Percentiles rank a stretch among this genome's conserved stretches.
These are phyloP conservation scores for Agonopterix subpropinquella DNA, from an alignment of 2,888 invertebrate species.

Conservation along the genomic window DNA sequence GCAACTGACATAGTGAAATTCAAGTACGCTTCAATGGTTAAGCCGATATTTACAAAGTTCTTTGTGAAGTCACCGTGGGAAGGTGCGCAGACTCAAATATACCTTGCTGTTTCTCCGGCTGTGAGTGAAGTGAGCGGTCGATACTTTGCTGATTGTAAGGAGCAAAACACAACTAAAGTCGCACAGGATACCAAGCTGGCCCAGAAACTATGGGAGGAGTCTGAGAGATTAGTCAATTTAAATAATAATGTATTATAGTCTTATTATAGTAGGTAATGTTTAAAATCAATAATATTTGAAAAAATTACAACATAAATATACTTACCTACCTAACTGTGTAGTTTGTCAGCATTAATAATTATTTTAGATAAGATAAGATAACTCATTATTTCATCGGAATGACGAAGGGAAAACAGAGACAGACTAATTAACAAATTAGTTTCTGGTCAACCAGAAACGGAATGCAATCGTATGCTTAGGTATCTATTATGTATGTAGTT, in stretches of 20 bases:
- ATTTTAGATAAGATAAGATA: no score
- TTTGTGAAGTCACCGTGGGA: constrained; percentile 24
- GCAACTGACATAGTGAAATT: constrained; percentile 50
- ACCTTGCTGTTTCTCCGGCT: constrained; percentile 56
- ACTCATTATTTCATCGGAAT: no score
- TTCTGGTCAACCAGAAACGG: no score
- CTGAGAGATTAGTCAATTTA: constrained; percentile 56
- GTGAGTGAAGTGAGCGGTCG: constrained; percentile 70
- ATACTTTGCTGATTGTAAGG: constrained; percentile 73
- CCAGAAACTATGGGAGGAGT: constrained; percentile 76
- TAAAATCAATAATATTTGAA: no score
- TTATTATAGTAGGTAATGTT: no score
- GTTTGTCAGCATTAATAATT: no score
- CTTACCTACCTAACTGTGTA: no score
- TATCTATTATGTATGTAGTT: no score
- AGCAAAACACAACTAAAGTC: constrained; percentile 39
- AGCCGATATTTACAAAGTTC: constrained; percentile 3
- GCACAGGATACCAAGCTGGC: constrained; percentile 61
- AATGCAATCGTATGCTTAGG: no score
- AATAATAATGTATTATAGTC: constrained; percentile 1
- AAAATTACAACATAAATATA: no score
- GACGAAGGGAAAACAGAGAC: no score
- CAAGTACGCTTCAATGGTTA: background rate
- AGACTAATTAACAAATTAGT: no score
- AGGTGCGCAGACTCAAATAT: constrained; percentile 58